phyloP scores from a whole-genome alignment of 2,888 invertebrate genomes.

The Catocala fraxini region DNA sequence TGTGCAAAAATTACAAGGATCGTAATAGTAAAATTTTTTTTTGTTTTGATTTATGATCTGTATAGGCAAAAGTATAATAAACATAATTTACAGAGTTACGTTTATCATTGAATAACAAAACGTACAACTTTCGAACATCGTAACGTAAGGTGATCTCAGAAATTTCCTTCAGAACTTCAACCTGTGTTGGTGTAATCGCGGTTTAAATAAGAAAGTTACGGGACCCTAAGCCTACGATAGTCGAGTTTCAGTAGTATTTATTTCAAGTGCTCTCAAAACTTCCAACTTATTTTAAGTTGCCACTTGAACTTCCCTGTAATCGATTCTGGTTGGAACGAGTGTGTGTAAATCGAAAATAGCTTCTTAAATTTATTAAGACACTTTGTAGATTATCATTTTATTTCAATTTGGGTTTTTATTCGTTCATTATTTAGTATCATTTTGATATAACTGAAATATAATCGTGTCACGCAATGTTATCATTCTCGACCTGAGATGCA shows the following conservation, averaged over 20 bases:
- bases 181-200: conserved; percentile 33
- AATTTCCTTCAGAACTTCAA: conserved; percentile 21
- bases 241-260: conserved; percentile 39
- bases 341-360: conserved; percentile 16
- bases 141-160: conserved; percentile 16
- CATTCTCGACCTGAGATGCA: too few relatives aligned
- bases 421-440: not conserved
- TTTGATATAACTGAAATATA: too few relatives aligned
- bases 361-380: conserved; percentile 13
- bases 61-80: too few relatives aligned
- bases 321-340: conserved; percentile 25
- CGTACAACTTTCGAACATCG: conserved; percentile 14
- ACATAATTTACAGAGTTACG: not conserved
- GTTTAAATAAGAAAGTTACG: conserved; percentile 26
- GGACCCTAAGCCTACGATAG: conserved; percentile 14
- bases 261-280: conserved; percentile 40
- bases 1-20: too few relatives aligned
- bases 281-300: conserved; percentile 30
- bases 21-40: too few relatives aligned
- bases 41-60: too few relatives aligned
- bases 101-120: conserved; percentile 1
- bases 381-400: not conserved
- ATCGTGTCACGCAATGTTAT: too few relatives aligned
- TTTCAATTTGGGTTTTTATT: not conserved
- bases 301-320: conserved; percentile 26